Base-by-base conservation (phyloP, 2,888 invertebrate genomes). In the Allygus modestus region DNA sequence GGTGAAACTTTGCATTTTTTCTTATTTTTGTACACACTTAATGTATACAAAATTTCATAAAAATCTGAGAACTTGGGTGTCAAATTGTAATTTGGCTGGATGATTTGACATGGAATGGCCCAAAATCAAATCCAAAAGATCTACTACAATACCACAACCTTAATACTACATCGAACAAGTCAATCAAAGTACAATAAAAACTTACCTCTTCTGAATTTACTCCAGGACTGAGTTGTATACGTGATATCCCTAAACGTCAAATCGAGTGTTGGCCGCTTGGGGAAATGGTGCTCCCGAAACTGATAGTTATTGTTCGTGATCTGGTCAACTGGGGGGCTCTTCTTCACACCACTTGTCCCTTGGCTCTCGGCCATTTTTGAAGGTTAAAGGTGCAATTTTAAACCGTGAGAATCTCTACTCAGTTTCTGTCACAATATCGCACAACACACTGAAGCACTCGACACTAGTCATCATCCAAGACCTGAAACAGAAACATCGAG, bases 201-300 rank as follows among this genome's bases (percentile, higher is more conserved):
- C 94, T 92, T 89, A 95, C 95, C 93, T 87, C 93, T 91, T 86
- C 91, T 91, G n/a, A 93, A 89, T 87, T 92, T 93, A 37, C 91
- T 92, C 90, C 94, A 93, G 71, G 91, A 91, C 86, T 92, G 92
- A 43, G 95, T 92, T 5, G 92, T 90, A 88, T 94, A 96, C 0
- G 92, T 92, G 43, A 96, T 92, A 88, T 96, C 92, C 84, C 92
- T 92, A 89, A 96, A 96, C 86, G 93, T 92, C 83, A 96, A 90
- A 87, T 95, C 92, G 84, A 96, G 92, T 15, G 94, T 93, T 65
- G 93, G 92, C 86, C 95, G 92, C 85, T 90, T 91, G 1, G 92
- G 92, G 84, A 93, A 93, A 31, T 90, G 89, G 82, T 91, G 90
- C 43, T 51, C 82, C 12, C 28, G 71, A 43, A 84, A 75, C 43